A percentile compares a stretch with the other conserved stretches of the same genome.
These are phyloP conservation scores for Caretta caretta DNA, from an alignment of 2,113 vertebrate genomes.

Conservation along the genomic window DNA sequence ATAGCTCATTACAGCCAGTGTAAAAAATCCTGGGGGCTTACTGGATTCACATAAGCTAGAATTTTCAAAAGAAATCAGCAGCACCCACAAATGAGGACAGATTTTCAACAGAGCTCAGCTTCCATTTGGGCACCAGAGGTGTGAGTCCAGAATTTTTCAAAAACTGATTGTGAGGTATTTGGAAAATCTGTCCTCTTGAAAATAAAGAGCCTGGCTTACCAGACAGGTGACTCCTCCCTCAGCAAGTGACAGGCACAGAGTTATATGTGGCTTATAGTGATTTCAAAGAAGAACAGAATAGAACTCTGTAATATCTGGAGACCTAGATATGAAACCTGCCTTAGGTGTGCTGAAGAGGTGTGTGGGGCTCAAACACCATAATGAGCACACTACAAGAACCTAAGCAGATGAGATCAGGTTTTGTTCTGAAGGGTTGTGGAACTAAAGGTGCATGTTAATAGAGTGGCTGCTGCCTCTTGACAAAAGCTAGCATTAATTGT, in stretches of 20 bases:
- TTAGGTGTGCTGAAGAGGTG: neutral
- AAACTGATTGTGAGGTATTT: neutral
- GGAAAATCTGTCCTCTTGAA: neutral
- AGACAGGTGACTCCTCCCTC: neutral
- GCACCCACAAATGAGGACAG: fast-evolving
- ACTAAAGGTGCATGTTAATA: constrained; percentile 32
- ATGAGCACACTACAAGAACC: constrained; percentile 9
- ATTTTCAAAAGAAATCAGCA: neutral
- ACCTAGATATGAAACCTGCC: neutral
- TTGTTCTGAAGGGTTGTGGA: constrained; percentile 21
- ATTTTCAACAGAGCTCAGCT: neutral
- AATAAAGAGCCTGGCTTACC: neutral
- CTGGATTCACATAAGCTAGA: neutral
- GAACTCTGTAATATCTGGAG: neutral
- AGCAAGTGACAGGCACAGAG: neutral
- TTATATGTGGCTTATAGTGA: neutral
- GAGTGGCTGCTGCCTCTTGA: neutral
- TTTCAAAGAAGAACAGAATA: neutral
- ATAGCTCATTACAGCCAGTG: neutral
- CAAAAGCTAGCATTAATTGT: constrained; percentile 59
- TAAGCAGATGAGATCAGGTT: constrained; percentile 17
- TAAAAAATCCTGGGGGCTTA: neutral
- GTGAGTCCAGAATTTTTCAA: neutral
- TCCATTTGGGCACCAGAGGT: neutral
- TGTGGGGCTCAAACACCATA: neutral